These are phyloP conservation scores for Cacatua alba DNA, from an alignment of 2,113 vertebrate species.

Conservation along the genomic window DNA sequence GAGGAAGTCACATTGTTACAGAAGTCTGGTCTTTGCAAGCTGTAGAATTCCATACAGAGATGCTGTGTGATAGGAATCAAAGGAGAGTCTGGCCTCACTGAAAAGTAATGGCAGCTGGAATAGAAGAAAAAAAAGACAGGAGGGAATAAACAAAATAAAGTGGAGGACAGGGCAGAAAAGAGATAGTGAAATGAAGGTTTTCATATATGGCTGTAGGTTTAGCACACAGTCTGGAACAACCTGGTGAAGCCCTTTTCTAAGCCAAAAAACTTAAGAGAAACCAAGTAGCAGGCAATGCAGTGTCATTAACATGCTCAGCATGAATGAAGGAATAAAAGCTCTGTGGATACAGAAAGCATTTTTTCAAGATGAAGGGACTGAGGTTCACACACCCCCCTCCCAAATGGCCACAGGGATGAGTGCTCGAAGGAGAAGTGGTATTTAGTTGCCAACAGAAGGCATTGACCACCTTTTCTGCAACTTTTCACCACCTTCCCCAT, in stretches of 20 bases:
- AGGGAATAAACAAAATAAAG: background rate
- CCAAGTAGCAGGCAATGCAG: background rate
- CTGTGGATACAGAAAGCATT: background rate
- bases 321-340: background rate
- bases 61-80: background rate
- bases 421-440: background rate
- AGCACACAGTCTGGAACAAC: background rate
- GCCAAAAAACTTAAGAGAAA: background rate
- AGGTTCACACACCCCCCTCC: rapidly evolving
- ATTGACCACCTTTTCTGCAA: background rate
- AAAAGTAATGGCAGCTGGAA: background rate
- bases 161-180: background rate
- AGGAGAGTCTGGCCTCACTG: background rate
- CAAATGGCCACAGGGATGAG: rapidly evolving
- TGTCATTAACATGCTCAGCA: background rate
- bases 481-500: background rate
- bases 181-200: background rate
- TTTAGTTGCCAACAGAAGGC: background rate
- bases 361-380: background rate
- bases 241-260: background rate
- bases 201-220: background rate
- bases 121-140: background rate
- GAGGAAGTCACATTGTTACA: slow-evolving; percentile 7
- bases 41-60: background rate
- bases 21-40: background rate